phyloP scores from a whole-genome alignment of 1,140 invertebrate species.

The Belonocnema kinseyi region DNA sequence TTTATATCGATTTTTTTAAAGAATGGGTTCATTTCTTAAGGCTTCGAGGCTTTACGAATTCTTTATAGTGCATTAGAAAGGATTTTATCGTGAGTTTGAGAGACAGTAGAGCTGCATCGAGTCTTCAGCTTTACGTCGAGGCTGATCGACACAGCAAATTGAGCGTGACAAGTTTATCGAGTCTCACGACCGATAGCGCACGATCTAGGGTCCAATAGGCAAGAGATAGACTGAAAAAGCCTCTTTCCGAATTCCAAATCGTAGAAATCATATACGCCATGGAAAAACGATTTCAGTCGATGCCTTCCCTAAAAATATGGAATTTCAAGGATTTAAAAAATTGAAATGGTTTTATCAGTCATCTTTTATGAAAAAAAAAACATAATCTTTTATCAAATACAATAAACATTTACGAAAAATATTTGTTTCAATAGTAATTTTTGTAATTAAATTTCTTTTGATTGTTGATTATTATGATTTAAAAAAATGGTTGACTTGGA shows the following conservation, averaged over 20 bases:
- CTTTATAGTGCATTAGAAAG: constrained; percentile 17
- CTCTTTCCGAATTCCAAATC: constrained; percentile 6
- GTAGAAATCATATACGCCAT: background rate
- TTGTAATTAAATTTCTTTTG: too few species aligned
- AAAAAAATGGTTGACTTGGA: too few species aligned
- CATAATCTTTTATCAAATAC: too few species aligned
- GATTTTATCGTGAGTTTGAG: background rate
- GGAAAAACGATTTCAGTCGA: background rate
- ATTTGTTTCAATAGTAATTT: too few species aligned
- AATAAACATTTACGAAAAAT: too few species aligned
- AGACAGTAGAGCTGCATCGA: constrained; percentile 18
- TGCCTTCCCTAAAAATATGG: background rate
- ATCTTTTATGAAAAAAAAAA: too few species aligned
- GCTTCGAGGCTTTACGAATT: background rate
- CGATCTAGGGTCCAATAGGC: constrained; percentile 12
- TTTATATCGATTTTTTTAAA: too few species aligned
- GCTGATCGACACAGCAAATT: constrained; percentile 27
- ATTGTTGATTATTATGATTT: too few species aligned
- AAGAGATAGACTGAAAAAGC: constrained; percentile 5
- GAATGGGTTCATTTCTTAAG: too few species aligned
- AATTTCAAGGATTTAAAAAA: too few species aligned
- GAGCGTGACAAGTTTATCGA: constrained; percentile 31
- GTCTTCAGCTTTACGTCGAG: constrained; percentile 18
- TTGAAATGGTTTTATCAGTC: too few species aligned
- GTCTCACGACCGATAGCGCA: constrained; percentile 30